Base-by-base conservation (phyloP, 1,140 invertebrate genomes). In the Caerostris darwini region DNA sequence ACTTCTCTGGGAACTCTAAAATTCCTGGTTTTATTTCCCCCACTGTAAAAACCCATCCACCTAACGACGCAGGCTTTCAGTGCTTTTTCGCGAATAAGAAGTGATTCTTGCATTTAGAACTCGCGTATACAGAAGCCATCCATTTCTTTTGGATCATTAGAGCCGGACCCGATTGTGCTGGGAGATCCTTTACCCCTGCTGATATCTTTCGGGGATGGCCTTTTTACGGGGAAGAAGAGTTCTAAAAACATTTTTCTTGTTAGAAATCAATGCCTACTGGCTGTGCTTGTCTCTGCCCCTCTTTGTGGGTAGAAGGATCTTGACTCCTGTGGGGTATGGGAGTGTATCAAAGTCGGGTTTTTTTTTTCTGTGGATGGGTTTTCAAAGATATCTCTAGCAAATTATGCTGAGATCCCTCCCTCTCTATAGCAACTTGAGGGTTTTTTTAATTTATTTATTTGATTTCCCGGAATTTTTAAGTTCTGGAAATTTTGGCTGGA, bases 221-320 rank as follows among this genome's bases (percentile, higher is more conserved):
- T 54, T 88, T 88, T 88, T 88, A 53, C 19, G 3, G 34, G 59
- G 59, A 88, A 67, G 56, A 88, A 83, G 61, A 88, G 86, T 88
- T 88, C 61, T 54, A 64, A 88, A 88, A 88, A 88, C 61, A 88
- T 88, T 88, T 83, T 88, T 85, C 83, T 85, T 88, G 86, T 88
- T 61, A 88, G 86, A 88, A 17, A 88, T 88, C 86, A 64, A 88
- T 88, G 59, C 34, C 50, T 64, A 17, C 53, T 83, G 53, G 53
- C 54, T 83, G 12, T 56, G 8, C 56, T 17, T 50, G 53, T 53
- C 56, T 57, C 57, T 19, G 54, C 82, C 54, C n/a, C 34, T 58
- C 56, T 83, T 83, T 83, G 56, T 83, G 3, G 82, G 57, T 19
- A 5, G 54, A 12, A 50, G 56, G 8, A 53, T 58, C 54, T 14